Base-by-base conservation (phyloP, 2,888 invertebrate species). In the Craniophora ligustri region DNA sequence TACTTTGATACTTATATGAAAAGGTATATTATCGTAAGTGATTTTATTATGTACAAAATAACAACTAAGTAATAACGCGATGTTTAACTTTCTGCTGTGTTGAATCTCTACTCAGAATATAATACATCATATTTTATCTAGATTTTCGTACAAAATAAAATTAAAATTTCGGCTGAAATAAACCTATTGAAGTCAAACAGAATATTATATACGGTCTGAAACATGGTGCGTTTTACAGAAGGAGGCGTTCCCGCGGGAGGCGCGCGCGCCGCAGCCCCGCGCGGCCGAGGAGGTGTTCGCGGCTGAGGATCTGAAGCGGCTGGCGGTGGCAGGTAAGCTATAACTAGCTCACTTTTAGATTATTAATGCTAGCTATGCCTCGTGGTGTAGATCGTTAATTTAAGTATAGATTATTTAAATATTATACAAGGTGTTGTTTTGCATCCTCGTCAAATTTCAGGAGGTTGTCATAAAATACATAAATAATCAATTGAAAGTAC, bases 271-370 rank as follows among this genome's bases (percentile, higher is more conserved):
- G 11, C 28, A 39, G 5, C 40, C 65, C 1, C 38, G 28, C 11
- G 56, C 75, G 3, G 21, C 59, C 0, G 58, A 63, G 1, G 78
- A 80, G 8, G 57, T 78, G 32, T 86, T 86, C 39, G 48, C 42
- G 0, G 75, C 59, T 0, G 79, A 85, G 10, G 85, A 85, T 26
- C 60, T 35, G 15, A 75, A 73, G 35, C 61, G 77, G 2, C 48
- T 44, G 0, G 4, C 44, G 7, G 51, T 62, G 3, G 44, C 49
- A 60, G 78, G 81, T 76, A 44, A 42, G 10, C 26, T n/a, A n/a
- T n/a, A n/a, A n/a, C n/a, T n/a, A n/a, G n/a, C n/a, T n/a, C n/a
- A n/a, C n/a, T n/a, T n/a, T n/a, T n/a, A n/a, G 5, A 26, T n/a
- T 26, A n/a, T n/a, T n/a, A 1, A 26, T 26, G 26, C 23, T 23